Conservation (phyloP, 2,113 vertebrate genomes). For the Lampris megalopsis region DNA sequence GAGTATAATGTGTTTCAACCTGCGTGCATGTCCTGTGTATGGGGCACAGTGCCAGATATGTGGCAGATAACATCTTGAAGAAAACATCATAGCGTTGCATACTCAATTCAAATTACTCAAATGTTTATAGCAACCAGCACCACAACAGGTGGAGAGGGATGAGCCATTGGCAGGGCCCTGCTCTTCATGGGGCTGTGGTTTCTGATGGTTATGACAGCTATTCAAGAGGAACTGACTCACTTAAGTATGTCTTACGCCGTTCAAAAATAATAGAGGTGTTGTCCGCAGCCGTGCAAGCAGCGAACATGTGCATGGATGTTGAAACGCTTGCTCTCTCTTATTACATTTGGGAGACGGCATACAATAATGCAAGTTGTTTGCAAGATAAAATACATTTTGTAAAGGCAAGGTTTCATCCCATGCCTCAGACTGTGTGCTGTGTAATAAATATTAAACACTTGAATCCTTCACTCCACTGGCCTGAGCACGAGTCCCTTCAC, state of each 20-base stretch:
- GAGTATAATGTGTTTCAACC: constrained; percentile 56
- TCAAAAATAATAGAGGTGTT: constrained; percentile 57
- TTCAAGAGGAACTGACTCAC: constrained; percentile 63
- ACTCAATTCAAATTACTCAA: constrained; percentile 87
- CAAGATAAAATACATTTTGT: constrained; percentile 17
- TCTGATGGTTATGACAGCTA: constrained; percentile 80
- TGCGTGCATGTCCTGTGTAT: constrained; percentile 64
- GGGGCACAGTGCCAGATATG: constrained; percentile 82
- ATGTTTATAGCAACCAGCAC: constrained; percentile 98
- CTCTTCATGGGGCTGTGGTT: constrained; percentile 70
- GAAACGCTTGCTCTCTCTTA: constrained; percentile 6
- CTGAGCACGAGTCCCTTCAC: too few species aligned
- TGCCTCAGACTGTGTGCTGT: too few species aligned
- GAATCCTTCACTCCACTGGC: not conserved
- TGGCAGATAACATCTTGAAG: constrained; percentile 91
- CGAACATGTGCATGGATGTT: not conserved
- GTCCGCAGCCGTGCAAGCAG: constrained; percentile 40
- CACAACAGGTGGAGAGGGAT: constrained; percentile 89
- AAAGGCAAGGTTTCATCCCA: not conserved
- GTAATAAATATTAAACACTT: not conserved
- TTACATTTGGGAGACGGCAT: not conserved
- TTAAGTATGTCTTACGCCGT: constrained; percentile 24
- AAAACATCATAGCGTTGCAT: constrained; percentile 93
- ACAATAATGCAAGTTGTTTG: too few species aligned
- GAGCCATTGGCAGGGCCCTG: constrained; percentile 67